Evolutionary conservation across 2,888 invertebrate genomes (phyloP), one percentile per base, ranked within the genome.

Genomic region (Pachymerium ferrugineum): DNA sequence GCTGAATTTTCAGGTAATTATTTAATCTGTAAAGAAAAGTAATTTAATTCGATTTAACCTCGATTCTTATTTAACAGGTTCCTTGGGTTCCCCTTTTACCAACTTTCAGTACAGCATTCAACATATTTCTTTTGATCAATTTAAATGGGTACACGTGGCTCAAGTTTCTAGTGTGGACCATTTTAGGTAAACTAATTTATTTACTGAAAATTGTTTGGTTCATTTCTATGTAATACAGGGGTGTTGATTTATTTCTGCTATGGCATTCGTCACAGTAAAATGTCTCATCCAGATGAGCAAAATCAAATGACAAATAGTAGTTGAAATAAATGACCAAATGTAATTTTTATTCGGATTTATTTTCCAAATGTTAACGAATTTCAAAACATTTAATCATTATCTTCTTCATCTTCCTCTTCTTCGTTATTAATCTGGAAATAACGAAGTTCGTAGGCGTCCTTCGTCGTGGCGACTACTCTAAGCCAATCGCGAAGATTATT

Each of bases 401-500:
- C 93, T 80, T 94, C 94, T 82, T 94, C 94, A 76, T 88, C 88
- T 76, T 88, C 88, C 78, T 88, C 88, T 79, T 89, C 89, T 80
- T 89, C 88, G 86, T 84, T 84, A 77, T 84, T 84, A 77, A 84
- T 84, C 89, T 99, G 97, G 97, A 99, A 99, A 91, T 99, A 99
- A 78, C 98, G 89, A 74, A 99, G 89, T 86, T 99, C 99, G 79
- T 99, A 99, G 0, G 93, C 90, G 80, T 98, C 97, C 83, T 97
- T 97, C 75, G 90, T 90, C 77, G 92, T 91, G 14, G 99, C 95
- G n/a, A 99, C 98, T 76, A 99, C 98, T 81, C 99, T 88, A 80
- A 99, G 89, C 97, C 98, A 99, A 85, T 99, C 99, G 80, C 99
- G 89, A 77, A 99, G 89, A 83, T 96, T 95, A 86, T 99, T 96